Conservation (phyloP, 2,113 vertebrate genomes). For the Myiozetetes cayanensis region DNA sequence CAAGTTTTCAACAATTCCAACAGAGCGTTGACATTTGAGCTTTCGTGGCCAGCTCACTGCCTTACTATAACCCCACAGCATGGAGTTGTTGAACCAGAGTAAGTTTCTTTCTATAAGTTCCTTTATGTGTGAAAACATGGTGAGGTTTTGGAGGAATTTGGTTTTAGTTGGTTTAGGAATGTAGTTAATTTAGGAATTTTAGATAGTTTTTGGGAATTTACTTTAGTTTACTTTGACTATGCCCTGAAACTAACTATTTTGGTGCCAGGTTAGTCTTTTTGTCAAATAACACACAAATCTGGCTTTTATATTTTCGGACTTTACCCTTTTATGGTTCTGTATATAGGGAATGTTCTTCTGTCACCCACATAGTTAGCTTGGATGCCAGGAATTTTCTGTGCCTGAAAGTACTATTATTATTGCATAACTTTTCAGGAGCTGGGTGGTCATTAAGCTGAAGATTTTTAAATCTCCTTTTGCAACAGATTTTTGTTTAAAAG, state of each 20-base stretch:
- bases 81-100: slow-evolving; percentile 86
- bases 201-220: not conserved
- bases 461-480: not conserved
- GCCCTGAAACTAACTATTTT: not conserved
- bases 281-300: not conserved
- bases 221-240: not conserved
- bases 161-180: not conserved
- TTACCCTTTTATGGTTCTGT: not conserved
- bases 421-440: not conserved
- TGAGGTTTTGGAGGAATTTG: not conserved
- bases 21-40: slow-evolving; percentile 83
- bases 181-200: not conserved
- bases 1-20: slow-evolving; percentile 81
- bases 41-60: slow-evolving; percentile 95
- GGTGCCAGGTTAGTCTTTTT: not conserved
- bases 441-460: not conserved
- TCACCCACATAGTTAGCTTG: not conserved
- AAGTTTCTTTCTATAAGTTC: slow-evolving; percentile 44
- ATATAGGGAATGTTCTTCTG: not conserved
- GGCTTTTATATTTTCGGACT: not conserved
- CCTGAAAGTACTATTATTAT: not conserved
- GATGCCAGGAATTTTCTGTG: not conserved
- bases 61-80: slow-evolving; percentile 93
- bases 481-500: not conserved
- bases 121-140: not conserved